A percentile compares a stretch with the other conserved stretches of the same genome.
These are phyloP conservation scores for Drosophila kuntzei DNA, from an alignment of 2,888 invertebrate species.

Conservation along the genomic window DNA sequence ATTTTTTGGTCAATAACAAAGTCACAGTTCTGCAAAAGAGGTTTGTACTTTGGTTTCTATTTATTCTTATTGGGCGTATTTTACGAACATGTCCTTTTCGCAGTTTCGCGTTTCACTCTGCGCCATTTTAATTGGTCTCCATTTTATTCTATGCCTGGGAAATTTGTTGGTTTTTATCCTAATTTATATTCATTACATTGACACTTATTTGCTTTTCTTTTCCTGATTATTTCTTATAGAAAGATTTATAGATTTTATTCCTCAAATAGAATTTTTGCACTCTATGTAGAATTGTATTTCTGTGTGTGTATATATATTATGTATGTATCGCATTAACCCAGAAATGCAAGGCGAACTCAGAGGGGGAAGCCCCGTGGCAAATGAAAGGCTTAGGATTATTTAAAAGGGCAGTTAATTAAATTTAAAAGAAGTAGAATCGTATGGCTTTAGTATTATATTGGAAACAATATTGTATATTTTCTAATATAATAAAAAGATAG, in stretches of 20 bases:
- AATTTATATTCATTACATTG: slow-evolving; percentile 7
- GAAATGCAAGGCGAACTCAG: slow-evolving; percentile 19
- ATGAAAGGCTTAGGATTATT: neutral
- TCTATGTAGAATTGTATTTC: slow-evolving; percentile 8
- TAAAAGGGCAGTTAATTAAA: neutral
- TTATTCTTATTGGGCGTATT: slow-evolving; percentile 54
- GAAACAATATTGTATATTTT: no score
- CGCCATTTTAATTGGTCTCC: slow-evolving; percentile 58
- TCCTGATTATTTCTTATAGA: slow-evolving; percentile 1
- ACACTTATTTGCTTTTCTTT: neutral
- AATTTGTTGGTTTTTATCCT: slow-evolving; percentile 16
- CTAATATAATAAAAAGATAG: neutral
- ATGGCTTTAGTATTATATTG: no score
- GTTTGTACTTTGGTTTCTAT: slow-evolving; percentile 45
- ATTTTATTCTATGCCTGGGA: slow-evolving; percentile 25
- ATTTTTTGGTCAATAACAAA: slow-evolving; percentile 27
- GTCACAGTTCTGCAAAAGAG: slow-evolving; percentile 30
- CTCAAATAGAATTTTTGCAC: neutral
- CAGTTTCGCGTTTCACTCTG: slow-evolving; percentile 33
- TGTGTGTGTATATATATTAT: slow-evolving; percentile 25
- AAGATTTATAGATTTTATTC: neutral
- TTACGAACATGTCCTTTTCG: slow-evolving; percentile 17
- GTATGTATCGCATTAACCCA: slow-evolving; percentile 51
- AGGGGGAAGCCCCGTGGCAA: neutral
- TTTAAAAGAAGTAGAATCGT: neutral